Conservation (phyloP, 2,888 invertebrate species). For the Andrena dorsata region DNA sequence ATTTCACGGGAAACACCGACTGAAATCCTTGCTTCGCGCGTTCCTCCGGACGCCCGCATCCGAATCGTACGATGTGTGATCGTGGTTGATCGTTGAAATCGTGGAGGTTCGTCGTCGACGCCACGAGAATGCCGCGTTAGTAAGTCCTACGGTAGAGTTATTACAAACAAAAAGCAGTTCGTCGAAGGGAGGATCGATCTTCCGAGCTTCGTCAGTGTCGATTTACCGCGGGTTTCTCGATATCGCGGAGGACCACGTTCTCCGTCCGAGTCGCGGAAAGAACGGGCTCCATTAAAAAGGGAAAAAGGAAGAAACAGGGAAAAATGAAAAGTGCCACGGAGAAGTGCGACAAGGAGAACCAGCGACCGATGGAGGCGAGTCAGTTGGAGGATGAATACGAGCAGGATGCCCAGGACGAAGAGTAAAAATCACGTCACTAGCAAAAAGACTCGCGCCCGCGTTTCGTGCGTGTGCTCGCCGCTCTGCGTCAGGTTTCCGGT, state of each 20-base stretch:
- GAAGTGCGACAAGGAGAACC: constrained; percentile 75
- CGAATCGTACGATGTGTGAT: constrained; percentile 19
- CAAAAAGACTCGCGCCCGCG: constrained; percentile 59
- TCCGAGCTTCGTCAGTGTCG: background rate
- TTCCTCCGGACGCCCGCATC: background rate
- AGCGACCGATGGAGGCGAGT: constrained; percentile 66
- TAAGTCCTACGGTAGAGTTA: background rate
- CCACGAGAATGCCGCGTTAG: background rate
- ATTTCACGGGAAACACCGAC: constrained; percentile 47
- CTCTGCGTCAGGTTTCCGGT: constrained; percentile 57
- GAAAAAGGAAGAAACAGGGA: background rate
- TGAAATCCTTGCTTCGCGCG: background rate
- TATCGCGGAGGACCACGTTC: constrained; percentile 1
- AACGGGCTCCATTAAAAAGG: background rate
- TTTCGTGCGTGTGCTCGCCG: constrained; percentile 66
- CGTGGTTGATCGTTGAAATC: background rate
- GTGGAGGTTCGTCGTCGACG: constrained; percentile 5
- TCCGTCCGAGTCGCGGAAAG: background rate
- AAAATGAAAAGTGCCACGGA: constrained; percentile 66
- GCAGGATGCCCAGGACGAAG: constrained; percentile 68
- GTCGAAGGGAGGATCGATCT: constrained; percentile 1
- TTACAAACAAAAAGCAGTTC: background rate
- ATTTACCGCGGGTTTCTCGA: background rate
- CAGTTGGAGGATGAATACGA: constrained; percentile 40
- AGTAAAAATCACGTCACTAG: constrained; percentile 71